phyloP scores from a whole-genome alignment of 2,113 vertebrate genomes.

The Cervus canadensis region DNA sequence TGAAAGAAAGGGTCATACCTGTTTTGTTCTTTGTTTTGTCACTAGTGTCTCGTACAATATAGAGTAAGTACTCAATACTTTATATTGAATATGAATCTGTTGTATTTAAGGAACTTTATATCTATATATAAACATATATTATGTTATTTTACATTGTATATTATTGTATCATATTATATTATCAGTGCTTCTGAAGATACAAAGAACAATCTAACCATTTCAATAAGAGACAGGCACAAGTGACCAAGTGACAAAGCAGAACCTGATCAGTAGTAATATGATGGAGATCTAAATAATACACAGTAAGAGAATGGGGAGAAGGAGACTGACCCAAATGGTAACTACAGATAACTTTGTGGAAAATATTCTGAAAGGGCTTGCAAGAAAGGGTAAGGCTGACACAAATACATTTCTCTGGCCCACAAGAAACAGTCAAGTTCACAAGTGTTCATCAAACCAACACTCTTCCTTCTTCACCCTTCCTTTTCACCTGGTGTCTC shows the following conservation, averaged over 20 bases:
- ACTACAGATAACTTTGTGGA: background rate
- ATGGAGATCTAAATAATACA: background rate
- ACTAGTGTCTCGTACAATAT: background rate
- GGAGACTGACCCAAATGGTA: background rate
- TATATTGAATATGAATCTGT: background rate
- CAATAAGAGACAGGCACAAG: background rate
- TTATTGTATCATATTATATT: background rate
- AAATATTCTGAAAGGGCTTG: background rate
- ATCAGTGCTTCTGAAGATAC: background rate
- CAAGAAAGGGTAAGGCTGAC: background rate
- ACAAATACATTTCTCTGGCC: background rate
- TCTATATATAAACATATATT: background rate
- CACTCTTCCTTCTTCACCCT: background rate
- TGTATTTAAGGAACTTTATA: background rate
- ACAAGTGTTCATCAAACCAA: background rate
- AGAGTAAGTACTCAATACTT: background rate
- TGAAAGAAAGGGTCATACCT: background rate
- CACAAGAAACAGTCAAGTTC: background rate
- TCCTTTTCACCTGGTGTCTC: background rate
- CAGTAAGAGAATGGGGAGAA: background rate
- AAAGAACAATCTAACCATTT: slow-evolving; percentile 17
- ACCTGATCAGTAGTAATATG: background rate
- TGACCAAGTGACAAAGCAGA: background rate
- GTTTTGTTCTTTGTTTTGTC: background rate
- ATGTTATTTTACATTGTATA: background rate